Evolutionary conservation across 2,113 vertebrate genomes (phyloP), one percentile per base, ranked within the genome.

Genomic region (Oryzias celebensis): DNA sequence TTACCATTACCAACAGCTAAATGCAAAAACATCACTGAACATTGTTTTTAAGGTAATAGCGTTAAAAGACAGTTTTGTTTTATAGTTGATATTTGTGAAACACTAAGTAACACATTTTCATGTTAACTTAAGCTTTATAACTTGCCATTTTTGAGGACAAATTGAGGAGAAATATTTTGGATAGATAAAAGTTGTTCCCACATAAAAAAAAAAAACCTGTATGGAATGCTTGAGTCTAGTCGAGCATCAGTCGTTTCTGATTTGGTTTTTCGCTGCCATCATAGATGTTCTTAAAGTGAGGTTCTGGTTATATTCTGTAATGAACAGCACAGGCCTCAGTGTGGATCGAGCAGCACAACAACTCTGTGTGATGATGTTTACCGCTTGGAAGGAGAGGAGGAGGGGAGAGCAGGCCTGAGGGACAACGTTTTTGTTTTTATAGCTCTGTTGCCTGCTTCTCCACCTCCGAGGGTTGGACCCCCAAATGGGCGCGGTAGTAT

Each of bases 401-500:
- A 85, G 85, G 86, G 75, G 85, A 82, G 71, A 87, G 83, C 81
- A 87, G 85, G 85, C 80, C 83, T 82, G 81, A 85, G 64, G 58
- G 58, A 79, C 65, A 77, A 62, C 28, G 50, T 20, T 62, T 65
- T 56, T 12, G 28, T 74, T 47, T 76, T 90, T 90, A 92, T 80
- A 87, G 89, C 62, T 93, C 93, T 77, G 74, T 71, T 6, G 90
- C 92, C 90, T 92, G 93, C 83, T 86, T 92, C 83, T 95, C 93
- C 76, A 67, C 88, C 65, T 93, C 95, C 12, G 94, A 96, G 70
- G 95, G 95, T 85, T 96, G 96, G 71, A 94, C 77, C 46, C 93
- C 93, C 87, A 94, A 91, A 54, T 87, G 93, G 67, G 95, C 95
- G 15, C 83, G 91, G 86, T 96, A 92, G 89, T 92, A 97, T 81